Conservation (phyloP, 35 echinoderm and acorn worm species). For the Lytechinus variegatus region DNA sequence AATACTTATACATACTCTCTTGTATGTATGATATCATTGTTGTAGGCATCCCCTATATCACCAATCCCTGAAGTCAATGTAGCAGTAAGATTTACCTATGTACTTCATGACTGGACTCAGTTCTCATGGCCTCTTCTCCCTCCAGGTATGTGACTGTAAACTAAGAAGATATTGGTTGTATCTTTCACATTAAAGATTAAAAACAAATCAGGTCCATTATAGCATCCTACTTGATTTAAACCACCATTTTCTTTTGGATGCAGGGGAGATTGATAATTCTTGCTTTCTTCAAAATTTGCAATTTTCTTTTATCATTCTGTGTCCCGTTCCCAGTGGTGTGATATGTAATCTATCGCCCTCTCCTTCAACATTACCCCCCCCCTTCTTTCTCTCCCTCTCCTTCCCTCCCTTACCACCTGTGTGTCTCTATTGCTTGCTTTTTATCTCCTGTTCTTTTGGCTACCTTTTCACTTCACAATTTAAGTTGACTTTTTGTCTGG, state of each 20-base stretch:
- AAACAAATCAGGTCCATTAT: not conserved
- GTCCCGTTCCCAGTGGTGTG: not conserved
- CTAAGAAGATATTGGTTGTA: not conserved
- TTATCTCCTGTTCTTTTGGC: not conserved
- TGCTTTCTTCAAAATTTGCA: not conserved
- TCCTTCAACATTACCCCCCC: too few species aligned
- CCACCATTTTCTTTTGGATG: not conserved
- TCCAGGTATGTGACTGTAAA: constrained; percentile 61
- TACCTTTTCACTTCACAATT: too few species aligned
- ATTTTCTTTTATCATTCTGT: not conserved
- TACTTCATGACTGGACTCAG: constrained; percentile 92
- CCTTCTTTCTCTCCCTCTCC: not conserved
- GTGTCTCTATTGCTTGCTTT: not conserved
- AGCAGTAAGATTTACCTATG: constrained; percentile 96
- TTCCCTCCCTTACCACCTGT: not conserved
- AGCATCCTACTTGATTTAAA: not conserved
- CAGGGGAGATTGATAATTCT: not conserved
- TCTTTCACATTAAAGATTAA: not conserved
- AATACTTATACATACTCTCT: too few species aligned
- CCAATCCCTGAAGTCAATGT: constrained; percentile 70
- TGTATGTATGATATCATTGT: not conserved
- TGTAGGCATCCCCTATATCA: constrained; percentile 73
- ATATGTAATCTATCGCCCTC: too few species aligned
- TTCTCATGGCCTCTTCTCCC: constrained; percentile 83
- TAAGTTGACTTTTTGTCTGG: too few species aligned